These are phyloP conservation scores for Biston stratarius DNA, from an alignment of 2,888 invertebrate species.

Conservation along the genomic window DNA sequence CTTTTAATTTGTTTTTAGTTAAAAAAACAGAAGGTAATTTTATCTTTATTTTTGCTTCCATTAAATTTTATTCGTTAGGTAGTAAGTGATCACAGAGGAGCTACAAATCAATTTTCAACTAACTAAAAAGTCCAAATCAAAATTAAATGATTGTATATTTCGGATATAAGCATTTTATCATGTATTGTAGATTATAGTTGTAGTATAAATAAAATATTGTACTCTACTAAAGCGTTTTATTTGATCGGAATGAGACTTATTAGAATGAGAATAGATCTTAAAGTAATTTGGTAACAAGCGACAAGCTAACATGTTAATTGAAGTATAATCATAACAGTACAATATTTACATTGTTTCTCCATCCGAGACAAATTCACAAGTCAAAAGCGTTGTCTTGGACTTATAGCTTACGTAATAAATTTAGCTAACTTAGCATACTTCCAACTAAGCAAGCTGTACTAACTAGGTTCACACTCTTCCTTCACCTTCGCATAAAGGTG, in stretches of 20 bases:
- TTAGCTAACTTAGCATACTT: too few relatives aligned
- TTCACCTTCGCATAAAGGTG: too few relatives aligned
- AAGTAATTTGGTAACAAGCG: not conserved
- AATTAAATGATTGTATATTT: conserved; percentile 82
- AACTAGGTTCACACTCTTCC: too few relatives aligned
- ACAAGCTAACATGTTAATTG: not conserved
- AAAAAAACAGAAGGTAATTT: conserved; percentile 49
- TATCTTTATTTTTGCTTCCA: conserved; percentile 76
- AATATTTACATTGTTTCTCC: too few relatives aligned
- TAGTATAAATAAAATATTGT: conserved; percentile 67
- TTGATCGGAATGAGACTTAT: conserved; percentile 36
- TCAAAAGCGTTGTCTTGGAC: too few relatives aligned
- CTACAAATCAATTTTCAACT: conserved; percentile 74
- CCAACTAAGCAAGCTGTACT: too few relatives aligned
- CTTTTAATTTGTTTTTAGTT: conserved; percentile 54
- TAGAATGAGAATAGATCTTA: too few relatives aligned
- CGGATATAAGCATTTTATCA: conserved; percentile 75
- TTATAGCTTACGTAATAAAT: too few relatives aligned
- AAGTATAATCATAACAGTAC: not conserved
- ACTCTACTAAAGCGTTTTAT: conserved; percentile 42
- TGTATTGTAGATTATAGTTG: conserved; percentile 73
- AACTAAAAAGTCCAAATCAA: conserved; percentile 62
- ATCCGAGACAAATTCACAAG: too few relatives aligned
- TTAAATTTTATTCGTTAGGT: conserved; percentile 68
- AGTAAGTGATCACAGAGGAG: conserved; percentile 69